Evolutionary conservation across 1,140 invertebrate genomes (phyloP).

Genomic region (Panulirus ornatus): DNA sequence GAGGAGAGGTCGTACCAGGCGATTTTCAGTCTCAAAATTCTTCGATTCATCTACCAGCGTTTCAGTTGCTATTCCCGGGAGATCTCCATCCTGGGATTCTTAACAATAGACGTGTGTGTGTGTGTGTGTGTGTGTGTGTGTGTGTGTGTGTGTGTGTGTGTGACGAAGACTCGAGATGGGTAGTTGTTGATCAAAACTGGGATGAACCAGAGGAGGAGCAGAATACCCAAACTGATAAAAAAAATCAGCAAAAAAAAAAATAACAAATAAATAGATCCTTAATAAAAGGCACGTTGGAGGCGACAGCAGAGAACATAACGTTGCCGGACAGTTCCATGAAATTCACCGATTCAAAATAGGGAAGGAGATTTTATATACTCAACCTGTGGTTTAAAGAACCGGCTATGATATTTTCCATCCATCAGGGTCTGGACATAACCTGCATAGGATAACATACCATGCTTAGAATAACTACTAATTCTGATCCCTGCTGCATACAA

Average conservation of each 20-base stretch:
- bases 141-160: background rate
- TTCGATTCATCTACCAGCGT: too few species aligned
- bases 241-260: background rate
- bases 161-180: background rate
- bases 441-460: too few species aligned
- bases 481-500: too few species aligned
- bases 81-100: too few species aligned
- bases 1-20: background rate
- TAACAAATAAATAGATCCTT: background rate
- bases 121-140: background rate
- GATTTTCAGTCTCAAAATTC: background rate
- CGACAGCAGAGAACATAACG: background rate
- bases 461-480: too few species aligned
- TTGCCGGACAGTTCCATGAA: too few species aligned
- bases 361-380: too few species aligned
- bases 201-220: background rate
- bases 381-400: too few species aligned
- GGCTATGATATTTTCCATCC: too few species aligned
- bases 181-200: background rate
- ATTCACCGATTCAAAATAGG: too few species aligned
- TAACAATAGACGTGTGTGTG: background rate
- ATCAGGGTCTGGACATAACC: too few species aligned
- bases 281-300: background rate
- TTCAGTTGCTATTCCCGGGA: too few species aligned
- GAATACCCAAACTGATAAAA: background rate